Evolutionary conservation across 2,888 invertebrate genomes (phyloP).

Genomic region (Mesorhabditis sp.): DNA sequence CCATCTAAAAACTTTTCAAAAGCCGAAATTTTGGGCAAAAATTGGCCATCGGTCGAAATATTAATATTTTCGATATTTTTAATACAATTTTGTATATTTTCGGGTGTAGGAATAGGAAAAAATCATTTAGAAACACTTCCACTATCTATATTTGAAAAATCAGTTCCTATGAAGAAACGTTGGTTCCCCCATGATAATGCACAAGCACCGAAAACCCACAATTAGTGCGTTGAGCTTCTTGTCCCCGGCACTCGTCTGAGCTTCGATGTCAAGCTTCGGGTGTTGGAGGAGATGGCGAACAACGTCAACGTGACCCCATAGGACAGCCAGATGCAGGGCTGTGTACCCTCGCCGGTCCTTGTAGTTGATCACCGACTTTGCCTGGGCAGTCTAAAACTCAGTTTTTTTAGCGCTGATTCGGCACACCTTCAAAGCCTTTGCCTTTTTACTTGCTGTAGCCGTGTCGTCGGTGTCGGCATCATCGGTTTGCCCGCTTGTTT

Average conservation of each 20-base stretch:
- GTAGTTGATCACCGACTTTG: conserved; percentile 32
- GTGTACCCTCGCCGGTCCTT: conserved; percentile 50
- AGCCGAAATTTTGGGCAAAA: too few species aligned
- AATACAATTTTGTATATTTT: too few species aligned
- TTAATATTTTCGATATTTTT: too few species aligned
- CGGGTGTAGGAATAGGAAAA: too few species aligned
- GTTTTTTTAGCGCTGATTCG: not conserved
- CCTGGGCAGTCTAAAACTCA: conserved; percentile 10
- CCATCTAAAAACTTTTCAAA: too few species aligned
- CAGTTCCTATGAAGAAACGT: not conserved
- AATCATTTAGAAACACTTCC: too few species aligned
- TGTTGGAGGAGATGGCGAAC: conserved; percentile 16
- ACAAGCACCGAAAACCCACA: conserved; percentile 1
- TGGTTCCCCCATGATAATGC: conserved; percentile 10
- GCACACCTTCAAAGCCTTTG: not conserved
- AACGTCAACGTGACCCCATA: conserved; percentile 9
- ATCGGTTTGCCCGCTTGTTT: not conserved
- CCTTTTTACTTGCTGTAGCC: conserved; percentile 7
- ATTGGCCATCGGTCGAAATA: too few species aligned
- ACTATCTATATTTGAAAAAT: too few species aligned
- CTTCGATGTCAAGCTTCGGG: conserved; percentile 18
- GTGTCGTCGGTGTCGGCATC: conserved; percentile 7
- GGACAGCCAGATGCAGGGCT: conserved; percentile 61
- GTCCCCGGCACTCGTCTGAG: conserved; percentile 13
- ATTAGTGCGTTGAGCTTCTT: conserved; percentile 24